Percentiles rank a stretch among this genome's conserved stretches.
Conservation (phyloP, 2,797 vertebrate genomes). For the Hypotaenidia philippensis region DNA sequence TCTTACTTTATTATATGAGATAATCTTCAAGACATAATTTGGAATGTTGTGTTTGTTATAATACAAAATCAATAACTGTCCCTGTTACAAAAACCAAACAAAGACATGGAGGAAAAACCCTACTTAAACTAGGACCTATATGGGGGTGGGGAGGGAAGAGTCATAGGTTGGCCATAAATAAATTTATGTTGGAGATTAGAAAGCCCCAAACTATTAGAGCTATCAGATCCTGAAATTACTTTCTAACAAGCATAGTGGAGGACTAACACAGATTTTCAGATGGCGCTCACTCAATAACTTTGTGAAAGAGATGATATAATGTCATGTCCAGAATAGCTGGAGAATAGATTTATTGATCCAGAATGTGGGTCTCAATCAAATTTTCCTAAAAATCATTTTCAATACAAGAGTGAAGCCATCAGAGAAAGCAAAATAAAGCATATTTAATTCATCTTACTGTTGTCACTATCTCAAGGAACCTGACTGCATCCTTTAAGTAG, state of each 20-base stretch:
- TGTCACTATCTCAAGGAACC: neutral
- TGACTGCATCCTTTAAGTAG: neutral
- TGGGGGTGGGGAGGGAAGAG: fast-evolving
- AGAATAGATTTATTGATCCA: constrained; percentile 15
- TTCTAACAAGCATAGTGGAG: neutral
- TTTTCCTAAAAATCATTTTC: constrained; percentile 20
- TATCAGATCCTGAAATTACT: neutral
- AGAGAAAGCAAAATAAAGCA: constrained; percentile 32
- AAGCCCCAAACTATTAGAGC: neutral
- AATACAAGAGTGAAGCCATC: neutral
- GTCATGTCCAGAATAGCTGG: neutral
- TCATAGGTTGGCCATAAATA: neutral
- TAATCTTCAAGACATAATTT: neutral
- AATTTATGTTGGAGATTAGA: neutral
- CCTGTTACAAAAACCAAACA: neutral
- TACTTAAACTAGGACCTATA: neutral
- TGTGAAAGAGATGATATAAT: neutral
- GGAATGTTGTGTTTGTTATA: neutral
- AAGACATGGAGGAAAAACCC: neutral
- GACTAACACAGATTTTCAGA: neutral
- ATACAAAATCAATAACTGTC: neutral
- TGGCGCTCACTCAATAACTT: neutral
- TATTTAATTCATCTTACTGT: neutral
- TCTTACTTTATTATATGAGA: neutral
- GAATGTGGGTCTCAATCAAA: neutral